Evolutionary conservation across 2,888 invertebrate genomes (phyloP), one percentile per base, ranked within the genome.

Genomic region (Helleia helle): DNA sequence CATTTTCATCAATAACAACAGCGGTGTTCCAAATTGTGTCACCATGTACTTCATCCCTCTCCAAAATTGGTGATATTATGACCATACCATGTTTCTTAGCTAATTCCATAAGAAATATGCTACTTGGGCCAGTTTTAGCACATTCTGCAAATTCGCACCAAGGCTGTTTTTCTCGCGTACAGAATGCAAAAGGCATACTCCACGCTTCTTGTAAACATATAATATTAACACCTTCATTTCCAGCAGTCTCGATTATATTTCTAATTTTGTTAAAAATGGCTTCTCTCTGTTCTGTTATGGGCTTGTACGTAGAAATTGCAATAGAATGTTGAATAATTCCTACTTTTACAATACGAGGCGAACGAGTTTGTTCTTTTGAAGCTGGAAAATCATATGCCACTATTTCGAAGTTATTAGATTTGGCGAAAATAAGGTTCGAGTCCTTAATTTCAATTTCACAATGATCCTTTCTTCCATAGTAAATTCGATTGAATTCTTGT

Each of bases 101-200:
- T 15, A 95, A 70, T 86, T 92, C 87, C 61, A 90, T 88, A 11
- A 98, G 70, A 58, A 97, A 91, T 55, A 87, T 81, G 0, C 93
- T 95, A 1, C 97, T 93, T 0, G 96, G 93, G 0, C 99, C 99
- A 51, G 86, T 79, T 58, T 91, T 88, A 0, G 93, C 95, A 43
- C 92, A 89, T 77, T 99, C 99, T 0, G 99, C 97, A 79, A 98
- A 97, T 76, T 99, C 96, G 64, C 94, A 94, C 99, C 99, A 99
- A 0, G 98, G 99, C 46, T 91, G 88, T 62, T 96, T 97, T 74
- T 97, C 97, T 43, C 99, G 88, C 0, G 99, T 99, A 68, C 99
- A 99, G 80, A 99, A 99, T 0, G 94, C 96, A 84, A 99, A 99
- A 1, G 99, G 99, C 99, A 99, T 99, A 31, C 91, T 91, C 99